Evolutionary conservation across 2,888 invertebrate species (phyloP).

Genomic region (Volucella bombylans): DNA sequence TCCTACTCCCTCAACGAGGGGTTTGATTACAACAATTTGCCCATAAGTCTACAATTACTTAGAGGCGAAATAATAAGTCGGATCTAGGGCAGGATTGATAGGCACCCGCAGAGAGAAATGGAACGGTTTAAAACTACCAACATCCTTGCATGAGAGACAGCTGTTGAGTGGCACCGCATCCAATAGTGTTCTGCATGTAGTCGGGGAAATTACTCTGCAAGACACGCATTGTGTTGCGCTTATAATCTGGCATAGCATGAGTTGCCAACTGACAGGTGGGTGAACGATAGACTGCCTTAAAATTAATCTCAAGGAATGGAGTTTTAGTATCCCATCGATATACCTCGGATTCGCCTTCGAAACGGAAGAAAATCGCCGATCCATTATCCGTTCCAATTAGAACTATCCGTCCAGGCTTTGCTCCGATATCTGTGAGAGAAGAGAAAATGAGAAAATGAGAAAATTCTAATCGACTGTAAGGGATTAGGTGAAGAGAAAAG

Average conservation of each 20-base stretch:
- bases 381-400: conserved; percentile 86
- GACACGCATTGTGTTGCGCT: conserved; percentile 84
- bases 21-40: conserved; percentile 51
- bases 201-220: conserved; percentile 87
- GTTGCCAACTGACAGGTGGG: conserved; percentile 84
- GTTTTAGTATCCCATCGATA: conserved; percentile 85
- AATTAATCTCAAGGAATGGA: conserved; percentile 82
- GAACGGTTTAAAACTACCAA: conserved; percentile 75
- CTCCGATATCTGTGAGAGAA: conserved; percentile 83
- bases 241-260: conserved; percentile 85
- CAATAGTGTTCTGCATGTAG: conserved; percentile 85
- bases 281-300: conserved; percentile 84
- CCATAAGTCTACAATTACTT: conserved; percentile 26
- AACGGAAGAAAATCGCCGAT: conserved; percentile 85
- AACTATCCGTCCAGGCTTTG: conserved; percentile 84
- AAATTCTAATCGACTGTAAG: neutral
- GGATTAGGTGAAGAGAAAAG: conserved; percentile 3
- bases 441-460: neutral
- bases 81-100: neutral
- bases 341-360: conserved; percentile 84
- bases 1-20: conserved; percentile 10
- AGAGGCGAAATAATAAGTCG: neutral
- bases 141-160: conserved; percentile 82
- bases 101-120: neutral
- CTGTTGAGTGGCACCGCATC: conserved; percentile 85